These are phyloP conservation scores for Ennomos fuscantarius DNA, from an alignment of 2,888 invertebrate genomes.

Conservation along the genomic window DNA sequence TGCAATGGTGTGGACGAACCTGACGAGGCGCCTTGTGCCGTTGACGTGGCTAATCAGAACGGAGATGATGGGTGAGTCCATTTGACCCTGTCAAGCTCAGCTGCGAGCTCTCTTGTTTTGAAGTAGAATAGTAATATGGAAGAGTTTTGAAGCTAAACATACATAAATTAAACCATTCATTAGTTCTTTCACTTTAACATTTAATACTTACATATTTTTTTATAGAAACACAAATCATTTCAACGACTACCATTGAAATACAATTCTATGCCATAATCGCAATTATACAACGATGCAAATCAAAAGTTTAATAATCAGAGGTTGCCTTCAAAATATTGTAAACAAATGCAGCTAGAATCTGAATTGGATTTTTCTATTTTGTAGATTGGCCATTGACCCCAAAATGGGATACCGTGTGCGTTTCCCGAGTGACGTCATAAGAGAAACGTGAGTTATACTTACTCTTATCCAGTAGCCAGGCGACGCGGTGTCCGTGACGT, in stretches of 20 bases:
- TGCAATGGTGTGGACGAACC: constrained; percentile 72
- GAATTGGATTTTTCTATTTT: constrained; percentile 78
- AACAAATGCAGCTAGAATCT: constrained; percentile 47
- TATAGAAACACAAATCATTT: too few species aligned
- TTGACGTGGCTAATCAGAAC: constrained; percentile 56
- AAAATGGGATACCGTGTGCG: constrained; percentile 83
- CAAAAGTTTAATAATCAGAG: not conserved
- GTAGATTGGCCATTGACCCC: constrained; percentile 84
- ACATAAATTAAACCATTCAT: not conserved
- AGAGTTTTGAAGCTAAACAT: not conserved
- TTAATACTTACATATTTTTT: too few species aligned
- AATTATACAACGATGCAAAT: too few species aligned
- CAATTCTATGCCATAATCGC: too few species aligned
- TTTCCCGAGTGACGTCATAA: constrained; percentile 82
- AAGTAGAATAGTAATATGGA: not conserved
- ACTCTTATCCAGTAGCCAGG: constrained; percentile 48
- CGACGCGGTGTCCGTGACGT: constrained; percentile 60
- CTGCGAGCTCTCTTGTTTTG: not conserved
- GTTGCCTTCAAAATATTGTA: not conserved
- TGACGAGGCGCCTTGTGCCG: constrained; percentile 47
- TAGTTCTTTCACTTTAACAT: not conserved
- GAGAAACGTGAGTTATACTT: constrained; percentile 78
- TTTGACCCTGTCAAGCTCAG: not conserved
- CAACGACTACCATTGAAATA: too few species aligned
- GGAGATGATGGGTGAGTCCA: constrained; percentile 70